Conservation (phyloP, 1,140 invertebrate species). For the Drosophila yakuba region DNA sequence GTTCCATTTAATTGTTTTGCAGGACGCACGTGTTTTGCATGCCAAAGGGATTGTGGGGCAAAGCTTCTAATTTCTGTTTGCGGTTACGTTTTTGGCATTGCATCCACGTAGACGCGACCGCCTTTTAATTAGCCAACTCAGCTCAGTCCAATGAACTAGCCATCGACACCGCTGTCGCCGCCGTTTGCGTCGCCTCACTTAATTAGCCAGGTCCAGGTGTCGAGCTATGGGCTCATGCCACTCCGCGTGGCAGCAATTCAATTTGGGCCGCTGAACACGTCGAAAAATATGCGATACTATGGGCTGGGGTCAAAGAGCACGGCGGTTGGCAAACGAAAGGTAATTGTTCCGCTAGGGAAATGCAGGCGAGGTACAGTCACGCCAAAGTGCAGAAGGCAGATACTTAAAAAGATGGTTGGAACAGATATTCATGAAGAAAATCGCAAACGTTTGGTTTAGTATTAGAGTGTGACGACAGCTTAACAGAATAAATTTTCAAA, state of each 20-base stretch:
- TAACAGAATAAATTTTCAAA: too few species aligned
- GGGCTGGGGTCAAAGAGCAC: background rate
- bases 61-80: conserved; percentile 56
- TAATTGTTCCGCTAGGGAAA: too few species aligned
- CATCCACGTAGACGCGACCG: conserved; percentile 65
- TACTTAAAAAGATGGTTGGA: too few species aligned
- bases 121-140: conserved; percentile 70
- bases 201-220: conserved; percentile 56
- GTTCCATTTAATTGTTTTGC: conserved; percentile 71
- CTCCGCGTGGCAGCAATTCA: conserved; percentile 36
- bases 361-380: too few species aligned
- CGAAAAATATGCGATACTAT: conserved; percentile 15
- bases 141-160: conserved; percentile 30
- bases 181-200: conserved; percentile 37
- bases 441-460: too few species aligned
- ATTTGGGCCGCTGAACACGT: conserved; percentile 31
- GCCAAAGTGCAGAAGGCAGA: too few species aligned
- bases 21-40: conserved; percentile 72
- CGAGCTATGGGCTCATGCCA: background rate
- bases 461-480: too few species aligned
- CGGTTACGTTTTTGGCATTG: conserved; percentile 64
- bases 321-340: conserved; percentile 1
- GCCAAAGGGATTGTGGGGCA: conserved; percentile 26
- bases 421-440: too few species aligned
- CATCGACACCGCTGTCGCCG: conserved; percentile 46